phyloP scores from a whole-genome alignment of 2,113 vertebrate genomes.

The Martes martes region DNA sequence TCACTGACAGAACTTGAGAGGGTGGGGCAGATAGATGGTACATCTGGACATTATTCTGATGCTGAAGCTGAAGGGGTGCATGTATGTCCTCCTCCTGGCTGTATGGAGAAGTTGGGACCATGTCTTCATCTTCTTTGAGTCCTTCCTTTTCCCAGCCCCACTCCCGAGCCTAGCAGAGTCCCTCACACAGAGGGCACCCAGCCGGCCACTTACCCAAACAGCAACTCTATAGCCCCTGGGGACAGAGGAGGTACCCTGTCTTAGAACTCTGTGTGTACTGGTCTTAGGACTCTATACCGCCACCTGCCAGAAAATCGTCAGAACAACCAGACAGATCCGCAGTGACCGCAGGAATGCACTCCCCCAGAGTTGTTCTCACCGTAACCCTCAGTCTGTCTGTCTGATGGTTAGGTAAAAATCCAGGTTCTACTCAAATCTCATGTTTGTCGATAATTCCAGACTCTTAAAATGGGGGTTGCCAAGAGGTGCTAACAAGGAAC shows the following conservation, averaged over 20 bases:
- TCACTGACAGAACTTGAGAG: not conserved
- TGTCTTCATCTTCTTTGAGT: not conserved
- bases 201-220: not conserved
- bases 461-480: not conserved
- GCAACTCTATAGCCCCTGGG: not conserved
- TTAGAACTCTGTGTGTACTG: not conserved
- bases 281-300: not conserved
- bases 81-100: not conserved
- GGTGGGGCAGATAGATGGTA: fast-evolving
- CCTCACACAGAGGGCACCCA: not conserved
- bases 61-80: not conserved
- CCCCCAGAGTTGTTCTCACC: not conserved
- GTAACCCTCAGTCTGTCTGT: not conserved
- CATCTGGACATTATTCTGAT: not conserved
- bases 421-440: not conserved
- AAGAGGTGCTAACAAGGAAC: not conserved
- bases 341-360: fast-evolving
- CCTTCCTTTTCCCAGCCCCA: not conserved
- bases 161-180: not conserved
- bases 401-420: not conserved
- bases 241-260: not conserved
- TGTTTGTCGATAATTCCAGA: not conserved
- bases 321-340: not conserved
- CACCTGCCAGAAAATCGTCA: not conserved
- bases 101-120: not conserved